Base-by-base conservation (phyloP, 2,888 invertebrate genomes). In the Stenotaenia linearis region DNA sequence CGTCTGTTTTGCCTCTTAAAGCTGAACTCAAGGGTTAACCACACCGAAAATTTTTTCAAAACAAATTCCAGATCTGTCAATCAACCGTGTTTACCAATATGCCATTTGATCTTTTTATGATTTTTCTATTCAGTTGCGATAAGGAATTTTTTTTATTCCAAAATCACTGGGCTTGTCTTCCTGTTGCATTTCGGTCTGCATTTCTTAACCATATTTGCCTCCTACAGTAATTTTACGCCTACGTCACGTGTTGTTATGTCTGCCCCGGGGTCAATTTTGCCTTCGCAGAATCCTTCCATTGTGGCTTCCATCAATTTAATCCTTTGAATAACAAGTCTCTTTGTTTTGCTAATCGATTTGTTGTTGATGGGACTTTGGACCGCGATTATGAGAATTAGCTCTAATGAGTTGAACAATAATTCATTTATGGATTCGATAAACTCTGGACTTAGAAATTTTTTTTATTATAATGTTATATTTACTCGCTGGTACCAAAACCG, bases 121-220 rank as follows among this genome's bases (percentile, higher is more conserved):
- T 9, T 45, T 45, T 18, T 45, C 45, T 12, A 45, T 15, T 7
- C 12, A 12, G 45, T 45, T 45, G 15, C 12, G 4, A 18, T 12
- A 69, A 69, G 69, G 69, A 10, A 23, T 0, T 69, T 28, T 28
- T 1, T 10, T 6, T 25, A 23, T 4, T 45, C 4, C 69, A 23
- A 56, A 5, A 56, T 23, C 9, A 25, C 15, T 23, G 69, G 69
- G 69, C n/a, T 69, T 69, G 69, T 28, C 28, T 69, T 69, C 69
- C 69, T 23, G 69, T 69, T 69, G 28, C 69, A 69, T 23, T 45
- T 45, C 18, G 45, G 61, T 28, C 61, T 25, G 61, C 69, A 69
- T 69, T 69, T 69, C 69, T 69, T 25, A 69, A 69, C 69, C 69
- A 69, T 69, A 69, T 69, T 69, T 69, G 69, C 69, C 69, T 69